A percentile compares a stretch with the other conserved stretches of the same genome.
phyloP scores from a whole-genome alignment of 2,888 invertebrate species.

The Elmis aenea region DNA sequence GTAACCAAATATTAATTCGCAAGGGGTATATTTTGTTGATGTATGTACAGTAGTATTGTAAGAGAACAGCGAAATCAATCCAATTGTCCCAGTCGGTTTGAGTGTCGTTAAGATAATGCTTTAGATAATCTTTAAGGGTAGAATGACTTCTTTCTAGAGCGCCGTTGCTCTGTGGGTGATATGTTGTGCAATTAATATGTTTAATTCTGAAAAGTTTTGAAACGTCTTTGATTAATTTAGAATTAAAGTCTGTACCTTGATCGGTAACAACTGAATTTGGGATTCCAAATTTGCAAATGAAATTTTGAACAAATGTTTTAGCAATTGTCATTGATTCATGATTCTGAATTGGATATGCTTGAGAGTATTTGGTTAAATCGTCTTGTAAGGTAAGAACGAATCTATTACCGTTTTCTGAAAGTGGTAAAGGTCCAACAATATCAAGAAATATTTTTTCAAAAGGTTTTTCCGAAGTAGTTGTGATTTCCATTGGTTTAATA shows the following conservation, averaged over 20 bases:
- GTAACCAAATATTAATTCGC: slow-evolving; percentile 27
- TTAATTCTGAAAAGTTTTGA: slow-evolving; percentile 32
- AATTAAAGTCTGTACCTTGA: slow-evolving; percentile 23
- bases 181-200: slow-evolving; percentile 31
- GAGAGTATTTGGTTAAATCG: slow-evolving; percentile 34
- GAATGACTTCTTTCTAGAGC: slow-evolving; percentile 32
- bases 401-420: slow-evolving; percentile 30
- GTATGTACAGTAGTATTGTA: slow-evolving; percentile 29
- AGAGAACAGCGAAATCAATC: slow-evolving; percentile 24
- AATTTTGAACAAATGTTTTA: slow-evolving; percentile 16
- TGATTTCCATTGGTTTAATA: slow-evolving; percentile 32
- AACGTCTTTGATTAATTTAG: slow-evolving; percentile 30
- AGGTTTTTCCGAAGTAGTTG: slow-evolving; percentile 27
- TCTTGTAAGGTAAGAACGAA: slow-evolving; percentile 32
- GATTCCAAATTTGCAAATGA: slow-evolving; percentile 22
- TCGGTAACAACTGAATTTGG: slow-evolving; percentile 20
- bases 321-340: slow-evolving; percentile 25
- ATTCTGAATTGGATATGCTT: slow-evolving; percentile 30
- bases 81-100: slow-evolving; percentile 17
- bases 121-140: slow-evolving; percentile 30
- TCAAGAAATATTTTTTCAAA: slow-evolving; percentile 33
- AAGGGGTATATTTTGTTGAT: slow-evolving; percentile 26
- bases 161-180: slow-evolving; percentile 33
- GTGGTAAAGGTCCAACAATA: slow-evolving; percentile 34
- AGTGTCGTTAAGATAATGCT: slow-evolving; percentile 28